Percentiles rank a stretch among this genome's conserved stretches.
phyloP scores from a whole-genome alignment of 2,888 invertebrate genomes.

The Geophilus truncorum region DNA sequence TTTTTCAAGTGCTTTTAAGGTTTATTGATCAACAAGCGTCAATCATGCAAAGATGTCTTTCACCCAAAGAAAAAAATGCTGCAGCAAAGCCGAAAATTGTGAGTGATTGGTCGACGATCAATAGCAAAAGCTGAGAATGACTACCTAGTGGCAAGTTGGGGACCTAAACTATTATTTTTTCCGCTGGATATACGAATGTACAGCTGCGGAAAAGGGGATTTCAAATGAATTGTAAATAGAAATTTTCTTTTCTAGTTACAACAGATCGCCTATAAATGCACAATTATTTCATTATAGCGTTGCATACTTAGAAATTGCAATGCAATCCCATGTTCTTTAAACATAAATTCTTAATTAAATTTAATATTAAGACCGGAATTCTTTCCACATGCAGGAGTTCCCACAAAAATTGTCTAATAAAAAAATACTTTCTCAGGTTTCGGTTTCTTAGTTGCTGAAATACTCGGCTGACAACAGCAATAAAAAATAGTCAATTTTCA shows the following conservation, averaged over 20 bases:
- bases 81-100: conserved; percentile 10
- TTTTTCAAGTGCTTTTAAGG: background rate
- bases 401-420: background rate
- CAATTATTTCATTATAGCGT: too few species aligned
- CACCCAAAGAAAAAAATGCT: background rate
- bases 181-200: background rate
- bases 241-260: background rate
- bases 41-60: conserved; percentile 23
- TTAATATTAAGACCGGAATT: background rate
- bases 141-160: background rate
- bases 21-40: conserved; percentile 17
- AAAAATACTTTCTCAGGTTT: background rate
- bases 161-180: background rate
- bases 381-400: background rate
- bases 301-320: too few species aligned
- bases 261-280: too few species aligned
- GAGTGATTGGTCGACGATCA: conserved; percentile 11
- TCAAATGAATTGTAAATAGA: background rate
- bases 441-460: background rate
- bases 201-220: background rate
- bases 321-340: too few species aligned
- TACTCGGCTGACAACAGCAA: background rate
- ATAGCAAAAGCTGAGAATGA: background rate
- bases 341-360: background rate
- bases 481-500: background rate